Evolutionary conservation across 1,140 invertebrate genomes (phyloP), one percentile per base, ranked within the genome.

Genomic region (Bradysia coprophila): DNA sequence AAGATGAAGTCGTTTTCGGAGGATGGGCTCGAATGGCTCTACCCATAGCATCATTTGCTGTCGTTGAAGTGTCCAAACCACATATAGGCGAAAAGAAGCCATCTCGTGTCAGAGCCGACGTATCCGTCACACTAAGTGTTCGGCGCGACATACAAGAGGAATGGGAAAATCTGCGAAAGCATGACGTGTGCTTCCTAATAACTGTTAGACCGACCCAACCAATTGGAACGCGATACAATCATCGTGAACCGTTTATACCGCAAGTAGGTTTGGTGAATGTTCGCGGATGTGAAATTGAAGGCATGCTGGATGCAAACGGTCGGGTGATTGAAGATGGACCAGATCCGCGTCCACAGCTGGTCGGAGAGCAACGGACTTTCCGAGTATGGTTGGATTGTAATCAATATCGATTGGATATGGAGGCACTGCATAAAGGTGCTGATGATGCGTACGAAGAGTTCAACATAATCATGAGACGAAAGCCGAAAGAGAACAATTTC

Each of bases 401-500:
- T 70, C 92, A 97, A 60, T 99, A 98, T 52, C 74, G 88, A 43
- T 65, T 81, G 45, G 94, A 98, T 57, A 88, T 96, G 78, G 81
- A 94, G 54, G 70, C 74, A 43, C 43, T 61, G 10, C 56, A 61
- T 40, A 56, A 58, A 38, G 54, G 57, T 2, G 51, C 48, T 4
- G 52, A 86, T 69, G 86, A 91, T 64, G 81, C 96, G 9, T 97
- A 98, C 61, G 87, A 92, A 57, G 81, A 81, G n/a, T 98, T 99
- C 58, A 99, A 98, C 59, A 80, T 99, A 21, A 73, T 99, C 38
- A 87, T 99, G 74, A 71, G 96, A 38, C 71, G 96, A 21, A 97
- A 97, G 63, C 94, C 96, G 0, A 98, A 99, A 59, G 92, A 98
- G 61, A 99, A 99, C 57, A 99, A 99, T 63, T 99, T 99, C 59